Evolutionary conservation across 2,888 invertebrate species (phyloP), one percentile per base, ranked within the genome.

Genomic region (Hyppa rectilinea): DNA sequence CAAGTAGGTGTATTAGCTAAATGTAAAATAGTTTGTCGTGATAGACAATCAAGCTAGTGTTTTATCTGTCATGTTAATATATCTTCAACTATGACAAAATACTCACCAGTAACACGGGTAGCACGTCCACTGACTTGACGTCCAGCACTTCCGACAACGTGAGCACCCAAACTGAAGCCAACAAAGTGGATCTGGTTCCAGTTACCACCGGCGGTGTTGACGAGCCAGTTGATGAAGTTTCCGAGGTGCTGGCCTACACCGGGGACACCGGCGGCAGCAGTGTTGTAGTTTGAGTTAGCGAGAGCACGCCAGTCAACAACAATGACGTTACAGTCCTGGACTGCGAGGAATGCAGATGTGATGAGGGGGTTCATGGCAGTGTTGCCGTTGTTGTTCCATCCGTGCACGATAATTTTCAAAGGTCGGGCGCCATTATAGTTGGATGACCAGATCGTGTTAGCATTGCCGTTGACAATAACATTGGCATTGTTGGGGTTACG

Each of bases 161-260:
- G 95, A 75, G 94, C 95, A 6, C 95, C 95, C 76, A 95, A 89
- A 83, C 95, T 95, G 89, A 91, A 92, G 34, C 95, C 95, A 36
- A 94, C 87, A 36, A 95, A 80, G 75, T 95, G 95, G 2, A 95
- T 85, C 38, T 91, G 90, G 75, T 91, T 89, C 91, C 92, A 93
- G 81, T 91, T 90, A 10, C 92, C 92, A 29, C 94, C 94, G 7
- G 86, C 88, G 0, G 80, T 91, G 60, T 87, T 88, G 67, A 92
- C 86, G 29, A 95, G 89, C 92, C 92, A 93, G 23, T 85, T 80
- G 5, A 95, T 60, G 82, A 94, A 94, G 78, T 91, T 88, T 7
- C 92, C 94, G 1, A 94, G 85, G 58, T 85, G 87, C 52, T 88
- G 84, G 2, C 94, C 94, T 3, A 94, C 89, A 49, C 80, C 55